A percentile compares a stretch with the other conserved stretches of the same genome.
Conservation (phyloP, 92 coral and sea anemone species). For the Porites rus region DNA sequence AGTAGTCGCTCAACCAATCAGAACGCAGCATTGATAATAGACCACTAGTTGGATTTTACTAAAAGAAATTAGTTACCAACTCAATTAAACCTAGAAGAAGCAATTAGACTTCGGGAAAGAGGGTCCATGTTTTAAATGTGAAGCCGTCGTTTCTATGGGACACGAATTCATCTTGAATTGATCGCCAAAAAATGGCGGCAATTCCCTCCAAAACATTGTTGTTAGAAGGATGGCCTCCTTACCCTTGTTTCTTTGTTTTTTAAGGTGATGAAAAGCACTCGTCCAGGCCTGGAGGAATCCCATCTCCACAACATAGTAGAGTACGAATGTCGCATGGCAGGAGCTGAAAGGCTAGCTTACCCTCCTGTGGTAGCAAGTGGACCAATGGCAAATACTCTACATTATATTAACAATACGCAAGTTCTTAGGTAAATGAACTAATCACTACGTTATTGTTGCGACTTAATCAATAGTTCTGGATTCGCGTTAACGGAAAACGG, state of each 20-base stretch:
- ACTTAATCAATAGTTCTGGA: background rate
- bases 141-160: no score
- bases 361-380: slow-evolving; percentile 99
- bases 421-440: slow-evolving; percentile 74
- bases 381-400: slow-evolving; percentile 92
- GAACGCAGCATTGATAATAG: no score
- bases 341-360: slow-evolving; percentile 91
- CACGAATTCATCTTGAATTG: no score
- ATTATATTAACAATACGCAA: slow-evolving; percentile 90
- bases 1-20: no score
- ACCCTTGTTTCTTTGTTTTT: background rate
- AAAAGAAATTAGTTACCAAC: no score
- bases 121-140: no score
- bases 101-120: no score
- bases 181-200: background rate
- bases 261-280: slow-evolving; percentile 85
- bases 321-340: slow-evolving; percentile 86
- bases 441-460: background rate
- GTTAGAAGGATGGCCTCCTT: background rate
- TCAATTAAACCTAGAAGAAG: no score
- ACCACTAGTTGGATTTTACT: no score
- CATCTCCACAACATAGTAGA: slow-evolving; percentile 85
- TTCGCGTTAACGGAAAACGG: no score
- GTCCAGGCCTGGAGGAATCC: slow-evolving; percentile 91
- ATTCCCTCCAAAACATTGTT: background rate